Evolutionary conservation across 2,797 vertebrate genomes (phyloP).

Genomic region (Alauda arvensis): DNA sequence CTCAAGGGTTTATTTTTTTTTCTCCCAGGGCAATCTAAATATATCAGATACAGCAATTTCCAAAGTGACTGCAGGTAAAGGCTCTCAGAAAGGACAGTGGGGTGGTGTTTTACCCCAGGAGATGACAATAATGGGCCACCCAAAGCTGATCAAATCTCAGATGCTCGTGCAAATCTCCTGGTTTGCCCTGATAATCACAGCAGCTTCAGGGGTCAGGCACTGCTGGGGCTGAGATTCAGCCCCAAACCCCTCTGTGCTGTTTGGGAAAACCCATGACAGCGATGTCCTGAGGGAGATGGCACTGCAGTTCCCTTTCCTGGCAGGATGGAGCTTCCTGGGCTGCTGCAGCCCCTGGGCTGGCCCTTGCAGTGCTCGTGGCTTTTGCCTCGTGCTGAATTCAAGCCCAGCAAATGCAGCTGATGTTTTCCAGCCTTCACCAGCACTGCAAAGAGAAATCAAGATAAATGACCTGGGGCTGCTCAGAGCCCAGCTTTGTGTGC

Average conservation of each 20-base stretch:
- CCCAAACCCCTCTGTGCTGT: neutral
- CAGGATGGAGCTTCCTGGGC: neutral
- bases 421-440: constrained; percentile 36
- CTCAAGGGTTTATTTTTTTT: neutral
- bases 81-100: neutral
- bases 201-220: neutral
- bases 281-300: accelerated
- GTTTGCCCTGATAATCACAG: neutral
- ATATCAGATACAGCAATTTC: neutral
- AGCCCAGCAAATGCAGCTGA: neutral
- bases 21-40: neutral
- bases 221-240: neutral
- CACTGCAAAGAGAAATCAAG: constrained; percentile 58
- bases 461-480: constrained; percentile 37
- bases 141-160: neutral
- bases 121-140: neutral
- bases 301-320: neutral
- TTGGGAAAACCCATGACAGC: neutral
- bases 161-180: accelerated
- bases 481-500: neutral
- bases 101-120: neutral
- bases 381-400: constrained; percentile 31
- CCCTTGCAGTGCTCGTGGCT: neutral
- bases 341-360: neutral
- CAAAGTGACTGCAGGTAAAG: neutral